Conservation (phyloP, 2,888 invertebrate genomes). For the Heliconius hortense region DNA sequence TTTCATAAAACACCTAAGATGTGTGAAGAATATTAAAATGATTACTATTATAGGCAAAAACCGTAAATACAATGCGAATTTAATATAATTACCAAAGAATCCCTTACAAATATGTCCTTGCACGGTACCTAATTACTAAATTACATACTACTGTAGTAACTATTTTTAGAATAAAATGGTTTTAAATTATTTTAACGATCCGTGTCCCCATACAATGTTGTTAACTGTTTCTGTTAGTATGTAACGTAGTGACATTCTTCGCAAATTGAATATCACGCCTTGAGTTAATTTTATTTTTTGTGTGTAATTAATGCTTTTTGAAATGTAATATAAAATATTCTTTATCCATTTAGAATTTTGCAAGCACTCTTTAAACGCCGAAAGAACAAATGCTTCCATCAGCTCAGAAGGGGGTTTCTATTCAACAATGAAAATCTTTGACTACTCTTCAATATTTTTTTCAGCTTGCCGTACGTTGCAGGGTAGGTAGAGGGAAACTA, state of each 20-base stretch:
- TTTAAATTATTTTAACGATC: slow-evolving; percentile 38
- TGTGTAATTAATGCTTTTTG: not conserved
- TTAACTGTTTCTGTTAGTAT: not conserved
- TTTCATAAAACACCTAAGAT: not conserved
- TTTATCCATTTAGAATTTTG: too few relatives aligned
- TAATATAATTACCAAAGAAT: slow-evolving; percentile 14
- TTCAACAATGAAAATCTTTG: too few relatives aligned
- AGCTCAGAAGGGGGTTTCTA: too few relatives aligned
- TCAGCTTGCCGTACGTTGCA: too few relatives aligned
- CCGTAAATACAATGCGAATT: not conserved
- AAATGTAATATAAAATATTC: too few relatives aligned
- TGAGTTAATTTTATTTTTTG: not conserved
- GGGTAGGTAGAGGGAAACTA: too few relatives aligned
- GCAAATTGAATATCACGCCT: not conserved
- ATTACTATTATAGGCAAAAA: slow-evolving; percentile 3
- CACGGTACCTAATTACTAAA: slow-evolving; percentile 31
- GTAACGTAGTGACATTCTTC: slow-evolving; percentile 24
- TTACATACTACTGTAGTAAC: slow-evolving; percentile 8
- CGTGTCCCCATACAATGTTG: slow-evolving; percentile 33
- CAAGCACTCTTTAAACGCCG: too few relatives aligned
- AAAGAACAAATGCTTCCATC: too few relatives aligned
- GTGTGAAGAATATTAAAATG: not conserved
- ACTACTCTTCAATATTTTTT: too few relatives aligned
- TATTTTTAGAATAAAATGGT: slow-evolving; percentile 31
- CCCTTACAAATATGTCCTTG: slow-evolving; percentile 1